phyloP scores from a whole-genome alignment of 2,113 vertebrate genomes.

The Merops nubicus region DNA sequence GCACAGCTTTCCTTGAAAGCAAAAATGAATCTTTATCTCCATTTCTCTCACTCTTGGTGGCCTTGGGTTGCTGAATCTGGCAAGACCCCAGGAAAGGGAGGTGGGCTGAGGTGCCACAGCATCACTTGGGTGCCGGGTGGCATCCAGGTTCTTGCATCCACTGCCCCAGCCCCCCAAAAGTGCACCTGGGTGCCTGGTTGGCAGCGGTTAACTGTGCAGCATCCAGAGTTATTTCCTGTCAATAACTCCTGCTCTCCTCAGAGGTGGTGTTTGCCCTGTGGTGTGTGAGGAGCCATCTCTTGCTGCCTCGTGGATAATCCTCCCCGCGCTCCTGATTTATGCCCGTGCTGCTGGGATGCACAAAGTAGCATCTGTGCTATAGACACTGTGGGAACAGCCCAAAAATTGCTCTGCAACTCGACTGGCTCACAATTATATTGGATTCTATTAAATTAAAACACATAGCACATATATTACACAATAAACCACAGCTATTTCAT shows the following conservation, averaged over 20 bases:
- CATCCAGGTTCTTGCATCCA: background rate
- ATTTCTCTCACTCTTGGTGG: fast-evolving
- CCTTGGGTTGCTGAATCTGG: background rate
- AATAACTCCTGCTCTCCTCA: background rate
- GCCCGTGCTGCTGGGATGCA: background rate
- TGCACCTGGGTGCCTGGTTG: fast-evolving
- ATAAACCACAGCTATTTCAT: slow-evolving; percentile 88
- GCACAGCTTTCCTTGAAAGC: background rate
- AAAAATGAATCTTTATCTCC: background rate
- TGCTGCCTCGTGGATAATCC: slow-evolving; percentile 54
- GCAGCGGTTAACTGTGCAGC: background rate
- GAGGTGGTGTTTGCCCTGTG: background rate
- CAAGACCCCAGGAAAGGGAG: no score
- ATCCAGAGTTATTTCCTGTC: background rate
- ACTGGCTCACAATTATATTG: slow-evolving; percentile 84
- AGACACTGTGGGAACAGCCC: slow-evolving; percentile 76
- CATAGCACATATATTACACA: slow-evolving; percentile 87
- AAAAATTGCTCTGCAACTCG: slow-evolving; percentile 76
- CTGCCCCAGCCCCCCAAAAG: background rate
- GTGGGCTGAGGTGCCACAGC: background rate
- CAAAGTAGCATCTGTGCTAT: slow-evolving; percentile 59
- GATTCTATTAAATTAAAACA: slow-evolving; percentile 85
- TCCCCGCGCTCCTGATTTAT: background rate
- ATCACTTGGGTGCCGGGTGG: background rate
- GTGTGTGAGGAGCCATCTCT: background rate